Evolutionary conservation across 53 echinoderm and acorn worm genomes (phyloP), one percentile per base, ranked within the genome.

Genomic region (Echinometra lucunter): DNA sequence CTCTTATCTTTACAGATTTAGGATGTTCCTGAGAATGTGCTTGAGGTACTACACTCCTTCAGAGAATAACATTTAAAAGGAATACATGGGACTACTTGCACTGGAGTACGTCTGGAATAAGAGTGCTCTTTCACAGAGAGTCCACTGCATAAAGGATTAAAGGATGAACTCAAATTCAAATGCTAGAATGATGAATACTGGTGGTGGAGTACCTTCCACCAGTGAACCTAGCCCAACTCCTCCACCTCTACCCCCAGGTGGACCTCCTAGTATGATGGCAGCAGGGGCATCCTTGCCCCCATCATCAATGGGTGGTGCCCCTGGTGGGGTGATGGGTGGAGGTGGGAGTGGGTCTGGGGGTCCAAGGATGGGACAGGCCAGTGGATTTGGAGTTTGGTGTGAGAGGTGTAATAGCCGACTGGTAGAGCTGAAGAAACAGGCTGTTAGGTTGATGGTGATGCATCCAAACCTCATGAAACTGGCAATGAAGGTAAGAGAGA

Each of bases 351-450:
- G 49, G 28, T 49, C 47, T 49, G 93, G 93, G 6, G 93, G 63
- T 27, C 23, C 38, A 25, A 83, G 66, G 85, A 60, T 27, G 85
- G 83, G 85, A 17, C 44, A 5, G 4, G 34, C 78, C 35, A 85
- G 94, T 94, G 94, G 94, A 42, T 94, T 97, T 81, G 99, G 99
- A 67, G 98, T 98, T 75, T 98, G 99, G 97, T 98, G 99, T 94
- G 99, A 98, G 96, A 94, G 97, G 66, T 98, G 99, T 90, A 98
- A 98, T 89, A 98, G 95, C 93, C 95, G 99, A 37, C 97, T 98
- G 56, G 99, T 98, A 45, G 97, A 98, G 70, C 97, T 98, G 66
- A 98, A 98, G 96, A 98, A 97, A 57, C 99, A 98, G 89, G 99
- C 99, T 12, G 44, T 98, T 8, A 89, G 99, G 30, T 95, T 98